Base-by-base conservation (phyloP, 2,888 invertebrate species). In the Apantesis nais region DNA sequence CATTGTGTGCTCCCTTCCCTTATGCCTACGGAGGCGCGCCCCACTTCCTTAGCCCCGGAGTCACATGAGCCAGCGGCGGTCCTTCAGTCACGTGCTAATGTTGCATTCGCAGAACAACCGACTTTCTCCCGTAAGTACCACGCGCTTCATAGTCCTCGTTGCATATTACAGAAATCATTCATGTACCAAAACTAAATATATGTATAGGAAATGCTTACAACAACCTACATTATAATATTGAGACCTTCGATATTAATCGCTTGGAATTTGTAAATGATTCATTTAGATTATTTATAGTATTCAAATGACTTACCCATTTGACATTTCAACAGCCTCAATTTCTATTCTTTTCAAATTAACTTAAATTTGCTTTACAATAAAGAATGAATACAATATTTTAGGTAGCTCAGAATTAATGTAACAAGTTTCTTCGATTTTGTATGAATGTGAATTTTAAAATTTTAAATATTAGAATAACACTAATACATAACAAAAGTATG, bases 31-130 rank as follows among this genome's bases (percentile, higher is more conserved):
- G 37, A 64, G 39, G 55, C 22, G 41, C 65, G 19, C 58, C 71
- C 39, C 63, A 37, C 66, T 39, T n/a, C 76, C 72, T 72, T 74
- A 72, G 61, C 71, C 67, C 55, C 77, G 75, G 77, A 78, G 87
- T 89, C 91, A 90, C 86, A 88, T 91, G 91, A 88, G 81, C 68
- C 70, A 52, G 60, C 84, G 78, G 73, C 84, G 58, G 78, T 73
- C 88, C 88, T 88, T 88, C 89, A 87, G 82, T 87, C 81, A 82
- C 74, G 76, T 80, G 84, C 81, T 82, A 78, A 72, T 84, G 70
- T 78, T 81, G 88, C 85, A 85, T 85, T 90, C 84, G 80, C 92
- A 90, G 90, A 92, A 92, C 89, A 80, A 76, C 72, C 60, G 76
- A 88, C 89, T 90, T 90, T 90, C 90, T 88, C 89, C 87, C 74